These are phyloP conservation scores for Macaca nemestrina DNA, from an alignment of 2,113 vertebrate species.

Conservation along the genomic window DNA sequence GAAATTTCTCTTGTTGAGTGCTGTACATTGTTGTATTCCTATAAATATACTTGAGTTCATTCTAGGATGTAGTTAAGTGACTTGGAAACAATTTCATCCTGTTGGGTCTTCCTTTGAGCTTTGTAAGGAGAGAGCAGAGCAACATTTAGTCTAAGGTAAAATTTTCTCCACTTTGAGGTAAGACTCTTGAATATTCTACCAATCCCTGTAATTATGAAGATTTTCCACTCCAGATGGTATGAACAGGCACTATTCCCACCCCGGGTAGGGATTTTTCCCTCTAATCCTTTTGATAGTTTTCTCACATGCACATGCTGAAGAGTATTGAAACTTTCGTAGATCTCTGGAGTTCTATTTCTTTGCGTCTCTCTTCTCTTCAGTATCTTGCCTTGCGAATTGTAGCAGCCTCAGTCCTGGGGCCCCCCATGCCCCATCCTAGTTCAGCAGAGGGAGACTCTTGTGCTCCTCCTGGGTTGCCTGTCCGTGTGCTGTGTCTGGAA, in stretches of 20 bases:
- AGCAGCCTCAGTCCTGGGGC: neutral
- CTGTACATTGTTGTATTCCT: neutral
- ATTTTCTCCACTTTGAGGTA: neutral
- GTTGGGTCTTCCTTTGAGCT: neutral
- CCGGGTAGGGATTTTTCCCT: neutral
- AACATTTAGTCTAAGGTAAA: neutral
- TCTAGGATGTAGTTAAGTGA: neutral
- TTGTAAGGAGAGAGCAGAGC: neutral
- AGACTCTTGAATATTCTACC: neutral
- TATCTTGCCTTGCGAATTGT: neutral
- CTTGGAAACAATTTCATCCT: constrained; percentile 1
- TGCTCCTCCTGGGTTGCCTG: neutral
- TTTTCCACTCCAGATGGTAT: neutral
- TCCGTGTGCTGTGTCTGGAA: neutral
- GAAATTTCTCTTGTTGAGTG: neutral
- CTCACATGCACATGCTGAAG: neutral
- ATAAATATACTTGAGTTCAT: neutral
- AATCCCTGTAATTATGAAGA: neutral
- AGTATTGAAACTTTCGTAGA: no score
- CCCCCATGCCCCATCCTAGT: rapidly evolving
- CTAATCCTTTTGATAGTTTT: neutral
- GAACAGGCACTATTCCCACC: neutral
- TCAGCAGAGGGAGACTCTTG: neutral
- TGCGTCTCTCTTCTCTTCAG: neutral
- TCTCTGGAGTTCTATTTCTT: neutral